Base-by-base conservation (phyloP, 2,888 invertebrate genomes). In the Brachypalpus laphriformis region DNA sequence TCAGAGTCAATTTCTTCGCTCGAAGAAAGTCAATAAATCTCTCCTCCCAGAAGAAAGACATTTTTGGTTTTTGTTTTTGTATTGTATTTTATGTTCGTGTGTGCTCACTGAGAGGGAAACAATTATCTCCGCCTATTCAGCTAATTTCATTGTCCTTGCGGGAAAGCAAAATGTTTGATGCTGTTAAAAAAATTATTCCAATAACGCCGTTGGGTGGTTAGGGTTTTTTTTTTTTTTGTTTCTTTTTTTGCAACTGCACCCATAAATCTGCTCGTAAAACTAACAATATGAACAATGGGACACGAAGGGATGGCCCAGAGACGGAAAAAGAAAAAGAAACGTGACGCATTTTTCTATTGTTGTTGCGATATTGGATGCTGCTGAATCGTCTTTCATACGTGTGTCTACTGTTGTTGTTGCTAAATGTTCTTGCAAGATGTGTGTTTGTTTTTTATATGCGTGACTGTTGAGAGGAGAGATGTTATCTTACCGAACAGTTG, bases 141-240 rank as follows among this genome's bases (percentile, higher is more conserved):
- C 81, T 81, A 85, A 85, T 85, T 85, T 85, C 81, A 81, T 85
- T 85, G 75, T 76, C 65, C 75, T 85, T 83, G 83, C 74, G 80
- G 82, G 68, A 70, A 74, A 74, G 74, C 49, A 74, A 70, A 70
- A 78, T 74, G 54, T 68, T 68, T 25, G 25, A 61, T 66, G 66
- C 59, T 66, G 66, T 47, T 66, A 70, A 77, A 70, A 66, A 78
- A 37, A 65, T 57, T 20, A 70, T 49, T 49, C 61, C 63, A 74
- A 83, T 80, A 80, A 80, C 65, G 57, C 72, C 63, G 63, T 72
- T 80, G 68, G 68, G 78, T 74, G 63, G 82, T 70, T 70, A 40
- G 40, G 37, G 57, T 71, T 22, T 47, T 42, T 40, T 16, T 63
- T 71, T 2, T 47, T 42, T 40, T 16, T 63, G 65, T 2, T 63